Base-by-base conservation (phyloP, 2,113 vertebrate species). In the Rousettus leschenaultii region DNA sequence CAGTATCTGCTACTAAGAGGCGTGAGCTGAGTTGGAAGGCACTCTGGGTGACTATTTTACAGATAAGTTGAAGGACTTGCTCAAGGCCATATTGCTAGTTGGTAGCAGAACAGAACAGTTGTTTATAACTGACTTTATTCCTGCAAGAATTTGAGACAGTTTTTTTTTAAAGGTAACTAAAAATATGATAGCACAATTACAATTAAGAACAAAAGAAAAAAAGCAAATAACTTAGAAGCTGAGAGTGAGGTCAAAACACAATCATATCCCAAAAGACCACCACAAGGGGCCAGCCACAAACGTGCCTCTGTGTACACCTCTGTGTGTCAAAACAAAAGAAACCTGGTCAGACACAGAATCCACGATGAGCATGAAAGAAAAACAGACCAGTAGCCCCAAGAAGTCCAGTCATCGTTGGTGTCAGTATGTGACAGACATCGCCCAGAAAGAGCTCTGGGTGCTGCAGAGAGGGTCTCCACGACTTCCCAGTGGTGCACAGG, bases 81-180 rank as follows among this genome's bases (percentile, higher is more conserved):
- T 84, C 63, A 77, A 95, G 88, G 66, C 22, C 83, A 24, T 24
- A 13, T 26, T 66, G 40, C n/a, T 86, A 53, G 28, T 9, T 43
- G 63, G 30, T 55, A 51, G 73, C 68, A 91, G 40, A 89, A 33
- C 6, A 63, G 70, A 94, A 40, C 2, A 51, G 35, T 86, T 87
- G 65, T 83, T 86, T 88, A 61, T 38, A 94, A 71, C 4, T 10
- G n/a, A 70, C 30, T 10, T 10, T 59, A 65, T 89, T 96, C 43
- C 87, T 87, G 48, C 7, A 95, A 86, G 7, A 9, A 70, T 74
- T 91, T 68, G 53, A 38, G 35, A 19, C 43, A 38, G 19, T n/a
- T n/a, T n/a, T n/a, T n/a, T 74, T 95, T 66, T 19, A 71, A 96
- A 57, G n/a, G 24, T 87, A 86, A 66, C 40, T 75, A 83, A 95